Conservation (phyloP, 2,888 invertebrate species). For the Diogma glabrata region DNA sequence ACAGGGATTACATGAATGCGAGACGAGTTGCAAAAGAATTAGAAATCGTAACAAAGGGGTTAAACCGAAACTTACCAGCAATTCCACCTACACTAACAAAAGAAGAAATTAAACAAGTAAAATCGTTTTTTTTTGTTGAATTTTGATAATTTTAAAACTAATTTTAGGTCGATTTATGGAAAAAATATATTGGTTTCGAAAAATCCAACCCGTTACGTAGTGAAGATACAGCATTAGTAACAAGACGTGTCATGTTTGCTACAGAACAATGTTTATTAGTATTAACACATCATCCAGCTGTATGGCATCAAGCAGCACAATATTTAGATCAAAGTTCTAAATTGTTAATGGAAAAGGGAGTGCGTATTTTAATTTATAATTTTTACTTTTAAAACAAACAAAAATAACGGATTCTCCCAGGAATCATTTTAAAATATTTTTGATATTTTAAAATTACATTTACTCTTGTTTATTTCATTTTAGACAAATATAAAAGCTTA, state of each 20-base stretch:
- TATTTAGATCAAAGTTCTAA: conserved; percentile 93
- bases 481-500: too few species aligned
- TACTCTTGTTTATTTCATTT: too few species aligned
- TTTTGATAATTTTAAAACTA: conserved; percentile 7
- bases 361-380: conserved; percentile 43
- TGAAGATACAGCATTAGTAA: conserved; percentile 89
- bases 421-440: too few species aligned
- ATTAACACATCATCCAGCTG: conserved; percentile 93
- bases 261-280: conserved; percentile 96
- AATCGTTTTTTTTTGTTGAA: conserved; percentile 2
- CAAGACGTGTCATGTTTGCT: conserved; percentile 93
- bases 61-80: conserved; percentile 91
- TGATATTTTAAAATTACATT: too few species aligned
- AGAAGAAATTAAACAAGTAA: conserved; percentile 86
- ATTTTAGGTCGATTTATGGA: conserved; percentile 88
- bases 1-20: conserved; percentile 93
- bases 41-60: conserved; percentile 86
- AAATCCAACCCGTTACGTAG: conserved; percentile 91
- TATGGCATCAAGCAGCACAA: conserved; percentile 98
- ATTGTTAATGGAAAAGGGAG: conserved; percentile 88
- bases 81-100: conserved; percentile 86
- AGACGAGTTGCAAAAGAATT: conserved; percentile 91
- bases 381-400: too few species aligned
- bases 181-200: conserved; percentile 97
- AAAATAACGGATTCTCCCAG: too few species aligned